These are phyloP conservation scores for Sylvilagus floridanus DNA, from an alignment of 2,797 vertebrate genomes.

Conservation along the genomic window DNA sequence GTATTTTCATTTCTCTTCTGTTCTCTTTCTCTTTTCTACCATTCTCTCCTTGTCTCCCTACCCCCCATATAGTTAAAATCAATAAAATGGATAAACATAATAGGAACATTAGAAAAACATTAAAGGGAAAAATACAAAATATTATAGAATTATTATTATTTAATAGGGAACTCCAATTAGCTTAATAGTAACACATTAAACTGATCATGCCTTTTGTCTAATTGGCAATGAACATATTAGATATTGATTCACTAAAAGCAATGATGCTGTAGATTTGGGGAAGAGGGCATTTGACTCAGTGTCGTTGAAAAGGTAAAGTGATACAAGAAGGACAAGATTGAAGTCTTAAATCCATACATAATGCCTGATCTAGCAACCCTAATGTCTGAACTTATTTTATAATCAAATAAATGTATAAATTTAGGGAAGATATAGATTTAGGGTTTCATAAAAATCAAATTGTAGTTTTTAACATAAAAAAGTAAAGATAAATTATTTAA, in stretches of 20 bases:
- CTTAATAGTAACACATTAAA: not conserved
- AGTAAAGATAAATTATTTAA: not conserved
- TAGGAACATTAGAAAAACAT: not conserved
- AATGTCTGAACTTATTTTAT: not conserved
- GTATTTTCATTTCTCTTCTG: not conserved
- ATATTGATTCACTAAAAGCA: not conserved
- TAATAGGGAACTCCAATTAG: not conserved
- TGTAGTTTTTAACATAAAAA: not conserved
- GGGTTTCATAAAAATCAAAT: not conserved
- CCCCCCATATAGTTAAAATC: no score
- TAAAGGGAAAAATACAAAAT: not conserved
- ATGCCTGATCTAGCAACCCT: not conserved
- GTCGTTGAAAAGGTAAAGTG: not conserved
- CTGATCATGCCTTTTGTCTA: not conserved
- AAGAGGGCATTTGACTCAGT: not conserved
- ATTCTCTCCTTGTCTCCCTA: not conserved
- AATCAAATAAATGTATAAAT: not conserved
- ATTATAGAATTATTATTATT: not conserved
- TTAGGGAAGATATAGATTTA: not conserved
- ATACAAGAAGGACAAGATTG: not conserved
- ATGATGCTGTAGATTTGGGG: not conserved
- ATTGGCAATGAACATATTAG: not conserved
- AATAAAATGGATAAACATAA: not conserved
- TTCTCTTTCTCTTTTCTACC: no score
- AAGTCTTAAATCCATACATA: not conserved